Base-by-base conservation (phyloP, 2,113 vertebrate species). In the Mionectes macconnelli region DNA sequence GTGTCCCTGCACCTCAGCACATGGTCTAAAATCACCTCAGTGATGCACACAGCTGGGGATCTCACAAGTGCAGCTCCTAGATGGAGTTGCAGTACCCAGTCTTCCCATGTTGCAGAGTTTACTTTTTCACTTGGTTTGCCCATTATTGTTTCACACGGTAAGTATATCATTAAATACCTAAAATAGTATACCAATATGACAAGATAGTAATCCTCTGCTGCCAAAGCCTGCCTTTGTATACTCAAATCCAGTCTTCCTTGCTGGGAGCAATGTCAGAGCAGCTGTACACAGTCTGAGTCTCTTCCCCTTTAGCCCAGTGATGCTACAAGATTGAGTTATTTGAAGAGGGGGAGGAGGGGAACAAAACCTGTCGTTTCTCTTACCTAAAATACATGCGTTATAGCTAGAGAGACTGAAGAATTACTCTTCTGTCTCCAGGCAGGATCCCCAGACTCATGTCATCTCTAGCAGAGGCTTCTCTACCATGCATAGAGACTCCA, bases 41-140 rank as follows among this genome's bases (percentile, higher is more conserved):
- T 6, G 3, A 57, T 3, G 3, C 25, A 42, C 9, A 15, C 0
- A 62, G 11, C 0, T 42, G 31, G n/a, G 35, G 9, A 76, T n/a
- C 50, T 50, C 10, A 7, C 18, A 68, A 60, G 12, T 59, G 20
- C 66, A 88, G 0, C 17, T 72, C 24, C 13, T 25, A 12, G 27
- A 30, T 62, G 12, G 24, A 79, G 17, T 15, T 82, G 33, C 56
- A 49, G 10, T 23, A 81, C 25, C 17, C 31, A 81, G 35, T 49
- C 5, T 8, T 66, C 45, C 7, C 55, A 77, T 22, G 9, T 17
- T 23, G 4, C 15, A 79, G 85, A 95, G 23, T 22, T 74, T 18
- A 62, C 8, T 8, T 20, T 82, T 76, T 50, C 67, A 47, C 27
- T 63, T 67, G 17, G 21, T 6, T 74, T 90, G 11, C 30, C 42